Evolutionary conservation across 1,140 invertebrate genomes (phyloP).

Genomic region (Listronotus oregonensis): DNA sequence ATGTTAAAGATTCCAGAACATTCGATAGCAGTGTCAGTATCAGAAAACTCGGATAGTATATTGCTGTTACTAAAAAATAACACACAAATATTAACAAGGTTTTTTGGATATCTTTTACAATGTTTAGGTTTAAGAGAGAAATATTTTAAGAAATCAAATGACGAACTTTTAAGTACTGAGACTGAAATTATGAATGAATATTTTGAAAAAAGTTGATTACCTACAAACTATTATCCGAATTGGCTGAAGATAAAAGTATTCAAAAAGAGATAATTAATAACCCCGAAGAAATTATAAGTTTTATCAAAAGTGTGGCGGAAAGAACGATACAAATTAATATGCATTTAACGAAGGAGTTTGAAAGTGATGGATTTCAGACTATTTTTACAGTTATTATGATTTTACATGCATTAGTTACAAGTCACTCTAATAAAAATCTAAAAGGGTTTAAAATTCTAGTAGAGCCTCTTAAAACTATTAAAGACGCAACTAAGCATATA

Average conservation of each 20-base stretch:
- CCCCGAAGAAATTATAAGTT: slow-evolving; percentile 49
- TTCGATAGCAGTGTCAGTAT: slow-evolving; percentile 7
- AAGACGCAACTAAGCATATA: slow-evolving; percentile 39
- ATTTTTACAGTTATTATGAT: slow-evolving; percentile 60
- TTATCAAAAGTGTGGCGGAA: slow-evolving; percentile 46
- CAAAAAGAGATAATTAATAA: slow-evolving; percentile 51
- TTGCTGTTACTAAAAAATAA: slow-evolving; percentile 31
- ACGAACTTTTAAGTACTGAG: slow-evolving; percentile 39
- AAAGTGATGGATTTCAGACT: slow-evolving; percentile 47
- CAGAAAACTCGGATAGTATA: slow-evolving; percentile 27
- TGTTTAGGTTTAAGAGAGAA: slow-evolving; percentile 36
- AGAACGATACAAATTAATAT: slow-evolving; percentile 45
- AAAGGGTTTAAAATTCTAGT: slow-evolving; percentile 41
- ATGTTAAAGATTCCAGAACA: slow-evolving; percentile 23
- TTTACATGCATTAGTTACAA: slow-evolving; percentile 57
- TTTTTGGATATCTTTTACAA: slow-evolving; percentile 43
- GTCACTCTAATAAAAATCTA: slow-evolving; percentile 19
- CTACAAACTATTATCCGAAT: slow-evolving; percentile 46
- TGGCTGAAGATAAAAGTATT: slow-evolving; percentile 54
- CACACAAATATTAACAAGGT: slow-evolving; percentile 14
- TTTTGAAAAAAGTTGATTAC: slow-evolving; percentile 42
- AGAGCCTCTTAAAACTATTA: slow-evolving; percentile 38
- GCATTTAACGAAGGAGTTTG: slow-evolving; percentile 42
- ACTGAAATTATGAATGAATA: slow-evolving; percentile 34
- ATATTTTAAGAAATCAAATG: slow-evolving; percentile 38